Evolutionary conservation across 2,797 vertebrate species (phyloP).

Genomic region (Buceros bicornis): DNA sequence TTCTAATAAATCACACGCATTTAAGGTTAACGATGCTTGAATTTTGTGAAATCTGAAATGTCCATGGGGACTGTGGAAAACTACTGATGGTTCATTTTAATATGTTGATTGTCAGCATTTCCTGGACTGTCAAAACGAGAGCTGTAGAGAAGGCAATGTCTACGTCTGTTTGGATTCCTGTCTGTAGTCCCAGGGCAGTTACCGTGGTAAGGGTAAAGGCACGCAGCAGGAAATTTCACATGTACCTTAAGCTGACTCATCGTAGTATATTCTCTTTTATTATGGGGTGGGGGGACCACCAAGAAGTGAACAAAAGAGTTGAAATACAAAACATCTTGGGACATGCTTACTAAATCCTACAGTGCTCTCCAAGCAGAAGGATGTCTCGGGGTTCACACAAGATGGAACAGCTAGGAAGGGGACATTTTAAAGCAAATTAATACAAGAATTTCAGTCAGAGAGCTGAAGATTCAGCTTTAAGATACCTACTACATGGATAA

Average conservation of each 20-base stretch:
- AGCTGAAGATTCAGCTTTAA: background rate
- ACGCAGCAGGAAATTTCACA: background rate
- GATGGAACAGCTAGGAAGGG: fast-evolving
- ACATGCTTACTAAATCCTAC: background rate
- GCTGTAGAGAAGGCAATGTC: background rate
- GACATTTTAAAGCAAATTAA: background rate
- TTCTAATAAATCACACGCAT: background rate
- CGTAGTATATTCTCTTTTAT: background rate
- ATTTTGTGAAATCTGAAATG: background rate
- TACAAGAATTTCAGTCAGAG: background rate
- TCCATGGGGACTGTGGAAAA: background rate
- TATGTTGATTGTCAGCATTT: background rate
- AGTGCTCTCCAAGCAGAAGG: background rate
- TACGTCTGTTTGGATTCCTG: background rate
- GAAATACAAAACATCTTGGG: background rate
- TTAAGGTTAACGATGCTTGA: background rate
- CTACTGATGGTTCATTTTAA: background rate
- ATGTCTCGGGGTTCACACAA: background rate
- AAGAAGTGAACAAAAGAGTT: background rate
- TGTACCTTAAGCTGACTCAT: constrained; percentile 19
- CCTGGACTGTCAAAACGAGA: background rate
- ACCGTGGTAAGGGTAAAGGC: background rate
- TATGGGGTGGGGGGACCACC: background rate
- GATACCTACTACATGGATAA: background rate
- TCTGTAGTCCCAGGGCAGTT: background rate